A percentile compares a stretch with the other conserved stretches of the same genome.
Evolutionary conservation across 2,888 invertebrate species (phyloP).

Genomic region (Cyclophora punctaria): DNA sequence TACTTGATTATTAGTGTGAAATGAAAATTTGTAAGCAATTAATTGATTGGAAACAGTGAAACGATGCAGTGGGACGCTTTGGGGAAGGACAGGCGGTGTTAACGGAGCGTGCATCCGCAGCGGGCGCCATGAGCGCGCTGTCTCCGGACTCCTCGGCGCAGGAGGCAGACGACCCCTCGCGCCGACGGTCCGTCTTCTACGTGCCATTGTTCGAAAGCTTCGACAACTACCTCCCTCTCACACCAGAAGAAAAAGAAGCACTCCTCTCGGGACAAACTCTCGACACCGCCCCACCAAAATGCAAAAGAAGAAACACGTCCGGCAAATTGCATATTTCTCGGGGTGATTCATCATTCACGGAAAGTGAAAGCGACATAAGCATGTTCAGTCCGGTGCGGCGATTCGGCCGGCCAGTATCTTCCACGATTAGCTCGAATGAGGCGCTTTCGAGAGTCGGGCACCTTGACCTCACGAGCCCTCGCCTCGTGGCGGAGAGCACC

Average conservation of each 20-base stretch:
- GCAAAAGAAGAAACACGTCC: slow-evolving; percentile 48
- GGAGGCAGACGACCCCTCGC: slow-evolving; percentile 64
- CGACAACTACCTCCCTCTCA: slow-evolving; percentile 73
- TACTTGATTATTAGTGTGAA: slow-evolving; percentile 42
- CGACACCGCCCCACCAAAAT: slow-evolving; percentile 35
- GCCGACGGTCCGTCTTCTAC: slow-evolving; percentile 84
- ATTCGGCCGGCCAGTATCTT: slow-evolving; percentile 58
- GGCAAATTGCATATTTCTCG: slow-evolving; percentile 43
- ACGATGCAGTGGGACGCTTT: slow-evolving; percentile 47
- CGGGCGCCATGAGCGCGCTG: slow-evolving; percentile 49
- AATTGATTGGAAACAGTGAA: slow-evolving; percentile 46
- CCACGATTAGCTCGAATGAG: slow-evolving; percentile 63
- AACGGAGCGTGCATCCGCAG: slow-evolving; percentile 58
- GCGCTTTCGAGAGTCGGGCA: slow-evolving; percentile 55
- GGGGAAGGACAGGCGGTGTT: slow-evolving; percentile 42
- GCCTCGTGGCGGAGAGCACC: slow-evolving; percentile 54
- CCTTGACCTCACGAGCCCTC: slow-evolving; percentile 56
- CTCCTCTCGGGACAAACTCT: slow-evolving; percentile 50
- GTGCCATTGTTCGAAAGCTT: slow-evolving; percentile 80
- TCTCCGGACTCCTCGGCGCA: slow-evolving; percentile 46
- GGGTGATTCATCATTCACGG: slow-evolving; percentile 58
- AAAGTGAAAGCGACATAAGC: slow-evolving; percentile 66
- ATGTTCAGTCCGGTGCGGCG: slow-evolving; percentile 55
- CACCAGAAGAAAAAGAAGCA: slow-evolving; percentile 64
- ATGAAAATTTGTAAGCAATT: slow-evolving; percentile 39